Conservation (phyloP, 2,113 vertebrate genomes). For the Pao palembangensis region DNA sequence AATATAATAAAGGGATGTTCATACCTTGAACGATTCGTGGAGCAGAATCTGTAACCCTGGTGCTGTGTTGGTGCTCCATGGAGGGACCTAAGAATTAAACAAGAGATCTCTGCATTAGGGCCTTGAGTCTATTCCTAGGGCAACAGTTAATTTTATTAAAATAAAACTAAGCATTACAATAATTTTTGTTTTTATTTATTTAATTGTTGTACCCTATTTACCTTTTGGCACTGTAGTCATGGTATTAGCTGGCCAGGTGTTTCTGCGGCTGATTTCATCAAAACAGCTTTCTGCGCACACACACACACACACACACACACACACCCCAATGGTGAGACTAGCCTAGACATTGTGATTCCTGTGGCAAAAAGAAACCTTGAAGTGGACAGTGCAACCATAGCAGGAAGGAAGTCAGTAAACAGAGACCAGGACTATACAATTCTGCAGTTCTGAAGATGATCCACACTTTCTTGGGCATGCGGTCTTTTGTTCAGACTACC, state of each 20-base stretch:
- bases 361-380: conserved; percentile 45
- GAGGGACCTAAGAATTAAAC: conserved; percentile 57
- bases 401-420: conserved; percentile 61
- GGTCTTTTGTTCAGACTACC: conserved; percentile 62
- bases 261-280: conserved; percentile 78
- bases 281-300: conserved; percentile 67
- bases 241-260: conserved; percentile 71
- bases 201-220: conserved; percentile 19
- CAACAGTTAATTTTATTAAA: neutral
- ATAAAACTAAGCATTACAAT: neutral
- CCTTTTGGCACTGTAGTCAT: conserved; percentile 74
- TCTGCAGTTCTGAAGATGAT: conserved; percentile 57
- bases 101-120: too few relatives aligned
- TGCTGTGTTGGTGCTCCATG: conserved; percentile 73
- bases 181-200: neutral
- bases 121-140: conserved; percentile 8
- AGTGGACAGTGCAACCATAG: conserved; percentile 23
- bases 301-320: conserved; percentile 1
- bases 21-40: conserved; percentile 68
- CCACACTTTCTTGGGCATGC: conserved; percentile 55
- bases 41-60: conserved; percentile 66
- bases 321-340: conserved; percentile 27
- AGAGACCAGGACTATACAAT: conserved; percentile 45
- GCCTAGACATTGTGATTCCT: conserved; percentile 18
- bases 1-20: too few relatives aligned